Evolutionary conservation across 1,140 invertebrate species (phyloP).

Genomic region (Diploscapter pachys): DNA sequence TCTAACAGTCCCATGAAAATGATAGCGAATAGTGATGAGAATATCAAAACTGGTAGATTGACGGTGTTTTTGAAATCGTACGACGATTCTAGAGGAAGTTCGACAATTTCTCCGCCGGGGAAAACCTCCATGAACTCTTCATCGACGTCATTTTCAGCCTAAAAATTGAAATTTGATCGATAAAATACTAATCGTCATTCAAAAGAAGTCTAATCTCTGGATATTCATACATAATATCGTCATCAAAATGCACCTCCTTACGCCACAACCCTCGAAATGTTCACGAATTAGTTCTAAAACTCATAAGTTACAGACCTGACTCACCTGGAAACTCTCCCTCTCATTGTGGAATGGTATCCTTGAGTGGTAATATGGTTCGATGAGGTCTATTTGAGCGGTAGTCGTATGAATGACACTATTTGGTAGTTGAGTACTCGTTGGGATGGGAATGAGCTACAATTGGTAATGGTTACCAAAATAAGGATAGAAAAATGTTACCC

Average conservation of each 20-base stretch:
- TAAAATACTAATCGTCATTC: neutral
- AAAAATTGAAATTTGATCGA: neutral
- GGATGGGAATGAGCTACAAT: neutral
- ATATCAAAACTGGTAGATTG: no score
- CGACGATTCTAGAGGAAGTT: conserved; percentile 25
- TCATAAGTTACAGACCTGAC: no score
- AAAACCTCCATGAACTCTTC: conserved; percentile 11
- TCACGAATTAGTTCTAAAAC: no score
- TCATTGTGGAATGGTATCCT: no score
- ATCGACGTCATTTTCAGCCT: conserved; percentile 1
- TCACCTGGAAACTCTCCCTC: no score
- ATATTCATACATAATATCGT: no score
- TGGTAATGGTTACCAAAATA: neutral
- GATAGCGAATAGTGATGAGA: no score
- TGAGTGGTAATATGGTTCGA: neutral
- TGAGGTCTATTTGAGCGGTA: conserved; percentile 4
- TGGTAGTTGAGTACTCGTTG: neutral
- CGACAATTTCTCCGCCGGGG: conserved; percentile 29
- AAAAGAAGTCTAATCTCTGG: no score
- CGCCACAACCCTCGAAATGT: no score
- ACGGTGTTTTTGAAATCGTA: neutral
- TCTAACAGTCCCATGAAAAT: no score
- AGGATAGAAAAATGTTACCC: neutral
- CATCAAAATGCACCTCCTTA: no score
- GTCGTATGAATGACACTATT: neutral